Conservation (phyloP, 2,888 invertebrate species). For the Xestobium rufovillosum region DNA sequence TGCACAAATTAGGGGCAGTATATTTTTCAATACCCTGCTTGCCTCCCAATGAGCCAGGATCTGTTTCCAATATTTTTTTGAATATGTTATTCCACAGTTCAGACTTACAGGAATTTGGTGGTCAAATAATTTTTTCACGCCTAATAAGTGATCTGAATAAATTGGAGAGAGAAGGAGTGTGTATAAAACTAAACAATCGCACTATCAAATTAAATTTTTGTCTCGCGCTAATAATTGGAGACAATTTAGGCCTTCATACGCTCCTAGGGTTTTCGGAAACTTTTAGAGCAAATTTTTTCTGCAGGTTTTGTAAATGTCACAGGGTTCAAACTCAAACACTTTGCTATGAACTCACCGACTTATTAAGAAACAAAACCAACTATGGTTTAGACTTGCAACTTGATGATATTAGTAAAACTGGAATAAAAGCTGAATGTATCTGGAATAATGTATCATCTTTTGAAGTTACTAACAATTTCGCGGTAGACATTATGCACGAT, state of each 20-base stretch:
- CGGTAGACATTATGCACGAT: constrained; percentile 27
- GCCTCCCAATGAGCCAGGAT: constrained; percentile 5
- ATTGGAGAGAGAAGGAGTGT: no score
- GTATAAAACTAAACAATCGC: no score
- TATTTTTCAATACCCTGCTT: constrained; percentile 12
- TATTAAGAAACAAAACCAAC: no score
- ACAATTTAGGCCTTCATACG: constrained; percentile 25
- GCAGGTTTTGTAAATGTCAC: constrained; percentile 26
- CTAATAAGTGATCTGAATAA: no score
- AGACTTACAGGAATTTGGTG: no score
- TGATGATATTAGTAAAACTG: constrained; percentile 16
- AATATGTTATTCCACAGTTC: no score
- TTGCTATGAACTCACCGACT: no score
- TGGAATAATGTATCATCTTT: constrained; percentile 25
- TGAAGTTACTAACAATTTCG: constrained; percentile 24
- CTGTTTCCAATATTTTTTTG: constrained; percentile 7
- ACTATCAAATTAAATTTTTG: constrained; percentile 20
- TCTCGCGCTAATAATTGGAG: constrained; percentile 20
- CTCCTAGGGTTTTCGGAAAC: constrained; percentile 21
- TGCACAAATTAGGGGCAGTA: constrained; percentile 19
- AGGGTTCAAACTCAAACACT: constrained; percentile 17
- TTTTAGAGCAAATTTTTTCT: constrained; percentile 25
- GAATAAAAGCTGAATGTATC: constrained; percentile 24
- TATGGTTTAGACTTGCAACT: no score
- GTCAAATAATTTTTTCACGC: no score